Evolutionary conservation across 2,888 invertebrate genomes (phyloP).

Genomic region (Napeogenes sylphis): DNA sequence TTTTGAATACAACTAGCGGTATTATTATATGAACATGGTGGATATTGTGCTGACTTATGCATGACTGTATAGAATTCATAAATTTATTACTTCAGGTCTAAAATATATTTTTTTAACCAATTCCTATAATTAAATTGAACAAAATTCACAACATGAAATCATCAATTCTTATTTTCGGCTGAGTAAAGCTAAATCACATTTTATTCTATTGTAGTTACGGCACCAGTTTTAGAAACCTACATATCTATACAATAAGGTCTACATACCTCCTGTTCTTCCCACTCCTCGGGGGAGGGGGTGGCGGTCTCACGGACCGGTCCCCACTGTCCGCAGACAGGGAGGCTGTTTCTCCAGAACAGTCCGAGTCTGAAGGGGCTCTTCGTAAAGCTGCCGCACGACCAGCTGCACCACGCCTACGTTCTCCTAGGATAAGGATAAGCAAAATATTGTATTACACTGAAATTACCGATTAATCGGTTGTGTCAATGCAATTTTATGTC

Average conservation of each 20-base stretch:
- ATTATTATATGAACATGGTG: too few species aligned
- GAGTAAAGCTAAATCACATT: too few species aligned
- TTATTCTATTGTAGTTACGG: too few species aligned
- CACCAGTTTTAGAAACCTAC: neutral
- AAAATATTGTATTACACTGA: neutral
- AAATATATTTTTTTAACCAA: too few species aligned
- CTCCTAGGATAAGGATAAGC: conserved; percentile 41
- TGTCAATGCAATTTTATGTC: too few species aligned
- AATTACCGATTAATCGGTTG: neutral
- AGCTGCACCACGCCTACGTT: conserved; percentile 67
- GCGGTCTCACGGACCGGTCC: conserved; percentile 56
- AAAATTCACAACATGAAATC: too few species aligned
- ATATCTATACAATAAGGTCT: neutral
- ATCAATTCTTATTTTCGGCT: too few species aligned
- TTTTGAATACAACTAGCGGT: too few species aligned
- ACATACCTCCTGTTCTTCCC: conserved; percentile 56
- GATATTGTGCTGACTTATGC: too few species aligned
- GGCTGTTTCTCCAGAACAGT: conserved; percentile 73
- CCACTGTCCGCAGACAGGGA: conserved; percentile 73
- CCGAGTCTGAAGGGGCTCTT: conserved; percentile 70
- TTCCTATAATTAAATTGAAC: too few species aligned
- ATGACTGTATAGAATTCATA: too few species aligned
- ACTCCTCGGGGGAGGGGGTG: conserved; percentile 51
- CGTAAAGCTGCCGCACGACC: conserved; percentile 64
- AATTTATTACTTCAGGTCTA: too few species aligned